Percentiles rank a stretch among this genome's conserved stretches.
Evolutionary conservation across 2,797 vertebrate species (phyloP).

Genomic region (Onychomys arenicola): DNA sequence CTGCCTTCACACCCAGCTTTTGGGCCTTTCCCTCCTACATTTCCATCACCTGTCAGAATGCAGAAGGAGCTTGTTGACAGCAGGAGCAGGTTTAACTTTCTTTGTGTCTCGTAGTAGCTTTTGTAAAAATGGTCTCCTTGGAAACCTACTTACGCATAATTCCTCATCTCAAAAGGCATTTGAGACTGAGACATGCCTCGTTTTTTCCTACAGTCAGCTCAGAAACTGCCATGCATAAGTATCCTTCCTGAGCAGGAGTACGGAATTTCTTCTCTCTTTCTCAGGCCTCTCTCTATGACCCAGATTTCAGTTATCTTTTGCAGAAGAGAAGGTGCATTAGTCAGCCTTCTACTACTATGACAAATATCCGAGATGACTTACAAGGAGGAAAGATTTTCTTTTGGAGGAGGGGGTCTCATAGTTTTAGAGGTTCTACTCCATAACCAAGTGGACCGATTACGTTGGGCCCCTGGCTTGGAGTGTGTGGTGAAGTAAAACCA

Average conservation of each 20-base stretch:
- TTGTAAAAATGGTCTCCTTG: constrained; percentile 72
- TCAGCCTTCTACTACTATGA: neutral
- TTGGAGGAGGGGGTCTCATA: no score
- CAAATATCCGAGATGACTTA: neutral
- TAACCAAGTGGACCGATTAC: neutral
- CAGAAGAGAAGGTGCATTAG: neutral
- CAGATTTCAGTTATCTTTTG: neutral
- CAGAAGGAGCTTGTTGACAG: neutral
- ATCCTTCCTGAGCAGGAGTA: neutral
- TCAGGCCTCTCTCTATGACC: neutral
- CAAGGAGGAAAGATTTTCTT: neutral
- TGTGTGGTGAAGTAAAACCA: neutral
- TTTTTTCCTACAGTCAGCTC: constrained; percentile 25
- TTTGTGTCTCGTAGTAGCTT: constrained; percentile 69
- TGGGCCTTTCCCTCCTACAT: constrained; percentile 18
- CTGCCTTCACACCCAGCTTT: neutral
- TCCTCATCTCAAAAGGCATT: constrained; percentile 23
- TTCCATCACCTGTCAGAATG: constrained; percentile 48
- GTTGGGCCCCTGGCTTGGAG: neutral
- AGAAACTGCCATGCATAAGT: neutral
- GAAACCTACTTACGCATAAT: constrained; percentile 67
- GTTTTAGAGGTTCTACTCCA: neutral
- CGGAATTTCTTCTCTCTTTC: neutral
- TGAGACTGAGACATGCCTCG: neutral
- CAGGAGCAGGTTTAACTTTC: neutral